These are phyloP conservation scores for Sycophila sp. DNA, from an alignment of 1,140 invertebrate species.

Conservation along the genomic window DNA sequence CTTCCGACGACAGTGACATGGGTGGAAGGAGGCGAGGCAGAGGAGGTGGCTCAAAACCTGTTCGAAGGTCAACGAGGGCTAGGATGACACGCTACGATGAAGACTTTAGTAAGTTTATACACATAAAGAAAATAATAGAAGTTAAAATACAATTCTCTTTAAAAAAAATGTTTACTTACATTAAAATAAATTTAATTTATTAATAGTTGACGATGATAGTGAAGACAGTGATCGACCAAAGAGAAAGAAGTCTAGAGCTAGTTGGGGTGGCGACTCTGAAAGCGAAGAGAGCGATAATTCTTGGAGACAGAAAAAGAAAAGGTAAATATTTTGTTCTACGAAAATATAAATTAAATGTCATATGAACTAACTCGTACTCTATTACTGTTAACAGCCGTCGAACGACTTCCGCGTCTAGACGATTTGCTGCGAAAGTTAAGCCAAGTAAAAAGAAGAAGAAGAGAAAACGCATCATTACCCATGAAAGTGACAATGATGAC, in stretches of 20 bases:
- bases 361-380: background rate
- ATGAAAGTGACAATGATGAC: conserved; percentile 64
- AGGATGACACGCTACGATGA: conserved; percentile 69
- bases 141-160: no score
- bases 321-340: conserved; percentile 43
- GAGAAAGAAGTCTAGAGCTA: conserved; percentile 66
- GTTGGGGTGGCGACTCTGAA: conserved; percentile 68
- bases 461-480: conserved; percentile 63
- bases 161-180: background rate
- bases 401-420: conserved; percentile 49
- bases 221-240: conserved; percentile 70
- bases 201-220: conserved; percentile 66
- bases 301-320: conserved; percentile 68
- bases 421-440: conserved; percentile 55
- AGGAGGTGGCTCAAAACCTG: conserved; percentile 59
- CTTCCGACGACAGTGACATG: conserved; percentile 71
- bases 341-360: background rate
- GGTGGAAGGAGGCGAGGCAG: conserved; percentile 56
- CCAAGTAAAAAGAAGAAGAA: conserved; percentile 67
- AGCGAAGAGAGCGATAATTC: conserved; percentile 72
- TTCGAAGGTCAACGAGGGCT: conserved; percentile 70
- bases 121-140: no score
- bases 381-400: conserved; percentile 50
- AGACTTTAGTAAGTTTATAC: conserved; percentile 72
- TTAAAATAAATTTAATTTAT: background rate